Percentiles rank a stretch among this genome's conserved stretches.
Evolutionary conservation across 2,797 vertebrate genomes (phyloP).

Genomic region (Cirrhinus mrigala): DNA sequence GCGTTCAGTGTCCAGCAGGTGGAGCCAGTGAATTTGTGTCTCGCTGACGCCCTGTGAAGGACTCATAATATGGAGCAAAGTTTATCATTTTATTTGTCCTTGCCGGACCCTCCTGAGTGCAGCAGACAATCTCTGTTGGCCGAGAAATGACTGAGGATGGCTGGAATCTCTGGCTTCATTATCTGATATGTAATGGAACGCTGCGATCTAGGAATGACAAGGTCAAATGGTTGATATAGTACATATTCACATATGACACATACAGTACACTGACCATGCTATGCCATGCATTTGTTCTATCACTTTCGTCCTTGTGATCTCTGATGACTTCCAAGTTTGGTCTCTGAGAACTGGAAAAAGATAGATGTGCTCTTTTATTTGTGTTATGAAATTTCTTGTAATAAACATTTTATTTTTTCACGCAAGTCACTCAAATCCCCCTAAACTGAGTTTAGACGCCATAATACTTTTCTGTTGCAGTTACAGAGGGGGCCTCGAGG

Average conservation of each 20-base stretch:
- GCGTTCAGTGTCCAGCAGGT: neutral
- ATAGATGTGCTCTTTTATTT: neutral
- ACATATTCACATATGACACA: neutral
- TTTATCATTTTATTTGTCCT: constrained; percentile 58
- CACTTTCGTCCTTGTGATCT: neutral
- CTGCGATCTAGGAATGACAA: constrained; percentile 73
- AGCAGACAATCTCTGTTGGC: constrained; percentile 83
- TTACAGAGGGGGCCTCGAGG: neutral
- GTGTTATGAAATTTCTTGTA: neutral
- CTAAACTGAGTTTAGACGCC: constrained; percentile 1
- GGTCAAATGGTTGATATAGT: neutral
- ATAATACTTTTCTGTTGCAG: neutral
- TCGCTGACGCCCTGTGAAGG: neutral
- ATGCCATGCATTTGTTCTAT: constrained; percentile 18
- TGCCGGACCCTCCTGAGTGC: constrained; percentile 69
- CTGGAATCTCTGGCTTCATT: constrained; percentile 60
- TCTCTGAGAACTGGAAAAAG: constrained; percentile 53
- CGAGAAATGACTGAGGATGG: constrained; percentile 84
- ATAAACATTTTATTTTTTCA: neutral
- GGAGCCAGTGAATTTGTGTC: neutral
- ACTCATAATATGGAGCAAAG: neutral
- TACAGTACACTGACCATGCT: constrained; percentile 38
- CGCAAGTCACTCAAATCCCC: neutral
- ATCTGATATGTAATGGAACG: constrained; percentile 75
- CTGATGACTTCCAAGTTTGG: neutral